phyloP scores from a whole-genome alignment of 2,113 vertebrate genomes.

The Romanogobio albipinnatus region DNA sequence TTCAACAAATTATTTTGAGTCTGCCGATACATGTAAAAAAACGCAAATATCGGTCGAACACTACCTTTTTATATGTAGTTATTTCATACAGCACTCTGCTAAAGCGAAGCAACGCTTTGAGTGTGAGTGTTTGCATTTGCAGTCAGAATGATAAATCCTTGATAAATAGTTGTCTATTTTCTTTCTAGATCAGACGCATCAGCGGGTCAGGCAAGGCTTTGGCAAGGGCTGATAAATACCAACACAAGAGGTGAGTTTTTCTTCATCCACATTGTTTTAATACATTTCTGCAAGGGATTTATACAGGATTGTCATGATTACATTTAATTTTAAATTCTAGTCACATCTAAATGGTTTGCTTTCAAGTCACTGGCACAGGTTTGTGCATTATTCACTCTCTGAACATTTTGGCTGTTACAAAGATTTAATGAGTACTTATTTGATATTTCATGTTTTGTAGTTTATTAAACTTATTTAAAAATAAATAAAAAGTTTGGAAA shows the following conservation, averaged over 20 bases:
- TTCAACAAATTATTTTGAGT: too few species aligned
- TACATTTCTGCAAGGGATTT: too few species aligned
- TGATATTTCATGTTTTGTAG: not conserved
- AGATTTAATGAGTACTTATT: not conserved
- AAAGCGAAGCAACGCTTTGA: not conserved
- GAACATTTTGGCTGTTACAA: not conserved
- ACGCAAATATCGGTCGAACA: too few species aligned
- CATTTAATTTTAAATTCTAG: too few species aligned
- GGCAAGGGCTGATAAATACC: constrained; percentile 92
- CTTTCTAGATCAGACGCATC: constrained; percentile 86
- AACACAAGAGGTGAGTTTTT: constrained; percentile 89
- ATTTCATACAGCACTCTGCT: not conserved
- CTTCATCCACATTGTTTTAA: not conserved
- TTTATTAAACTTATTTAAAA: too few species aligned
- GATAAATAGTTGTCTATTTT: constrained; percentile 1
- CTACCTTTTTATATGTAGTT: too few species aligned
- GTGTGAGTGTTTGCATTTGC: not conserved
- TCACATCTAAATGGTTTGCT: too few species aligned
- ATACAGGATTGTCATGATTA: too few species aligned
- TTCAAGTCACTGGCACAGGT: too few species aligned
- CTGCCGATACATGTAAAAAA: too few species aligned
- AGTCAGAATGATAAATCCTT: not conserved
- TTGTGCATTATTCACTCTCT: too few species aligned
- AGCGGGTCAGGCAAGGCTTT: constrained; percentile 94
- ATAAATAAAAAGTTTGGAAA: too few species aligned